Base-by-base conservation (phyloP, 2,113 vertebrate genomes). In the Salvelinus sp. region DNA sequence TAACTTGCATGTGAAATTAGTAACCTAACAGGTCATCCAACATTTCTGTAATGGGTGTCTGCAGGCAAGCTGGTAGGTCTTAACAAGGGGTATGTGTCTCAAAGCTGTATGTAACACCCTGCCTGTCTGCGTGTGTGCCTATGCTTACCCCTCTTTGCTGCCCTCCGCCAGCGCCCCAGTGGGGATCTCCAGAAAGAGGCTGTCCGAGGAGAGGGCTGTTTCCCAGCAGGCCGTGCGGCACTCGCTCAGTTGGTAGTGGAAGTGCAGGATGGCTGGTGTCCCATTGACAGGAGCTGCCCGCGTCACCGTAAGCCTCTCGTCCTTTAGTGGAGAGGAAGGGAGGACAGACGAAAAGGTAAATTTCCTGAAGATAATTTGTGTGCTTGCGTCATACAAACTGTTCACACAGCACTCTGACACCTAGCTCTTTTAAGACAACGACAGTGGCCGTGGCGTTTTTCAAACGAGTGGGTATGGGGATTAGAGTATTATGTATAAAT, bases 161-260 rank as follows among this genome's bases (percentile, higher is more conserved):
- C 97, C 96, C 83, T 97, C 96, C 76, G 91, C 95, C 89, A 98
- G 94, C 78, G 90, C 86, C 76, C 96, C 97, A 0, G 94, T 91
- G 69, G 97, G 96, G 81, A 98, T 95, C 93, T 98, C 96, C 93
- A 99, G 93, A 85, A 97, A 99, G 90, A 99, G 95, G 89, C 94
- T 94, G 91, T 95, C 94, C 66, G 92, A 93, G 7, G 95, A 94
- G 33, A 98, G 93, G 84, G 93, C 94, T 5, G 96, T 95, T 78
- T 97, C 95, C 97, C 97, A 99, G 88, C 86, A 95, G 82, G 95
- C 96, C 54, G 92, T 91, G 86, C 94, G 95, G 82, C 95, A 93
- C 87, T 98, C 96, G 4, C 91, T 97, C 87, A 98, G 92, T 89
- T 96, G 95, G 92, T 97, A 97, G 89, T 95, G 95, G 91, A 99